Base-by-base conservation (phyloP, 2,888 invertebrate genomes). In the Tenthredo distinguenda region DNA sequence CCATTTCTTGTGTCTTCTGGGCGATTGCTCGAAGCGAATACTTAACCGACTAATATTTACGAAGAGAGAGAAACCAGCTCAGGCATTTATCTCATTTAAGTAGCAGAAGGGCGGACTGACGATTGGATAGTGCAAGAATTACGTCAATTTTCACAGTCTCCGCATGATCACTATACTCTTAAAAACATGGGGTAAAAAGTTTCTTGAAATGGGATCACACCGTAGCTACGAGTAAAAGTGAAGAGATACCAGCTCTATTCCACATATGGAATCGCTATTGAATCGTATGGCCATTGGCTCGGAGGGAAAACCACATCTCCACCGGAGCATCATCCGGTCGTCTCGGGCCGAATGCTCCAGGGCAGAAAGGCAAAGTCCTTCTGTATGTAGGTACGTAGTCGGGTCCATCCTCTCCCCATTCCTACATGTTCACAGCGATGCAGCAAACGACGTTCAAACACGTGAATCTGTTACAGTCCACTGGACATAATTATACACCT, bases 281-380 rank as follows among this genome's bases (percentile, higher is more conserved):
- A 71, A 47, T 26, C 50, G 71, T 37, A 50, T 50, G 83, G 71
- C 83, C 34, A 83, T 71, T 71, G 65, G 83, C 71, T 68, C 34
- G 26, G 68, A 83, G 83, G 83, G 68, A 83, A 83, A 83, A 83
- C 83, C 68, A 83, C 83, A 68, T 65, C 83, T 83, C 71, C 71
- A 15, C 68, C 43, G 1, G 62, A 40, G 18, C 68, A 47, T 43
- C 83, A 83, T 83, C 83, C 83, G 68, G 83, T 83, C 68, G 83
- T 81, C 62, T 81, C 81, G 12, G 62, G 81, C 62, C 37, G 26
- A 83, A 26, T 83, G 83, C 83, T 83, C 50, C 68, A 50, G 83
- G 83, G 83, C 83, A 83, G 83, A 83, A 83, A 83, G 83, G 83
- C 71, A 83, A 83, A 83, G 83, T 83, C 83, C 83, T 83, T 83